phyloP scores from a whole-genome alignment of 2,888 invertebrate species.

The Ligdia adustata region DNA sequence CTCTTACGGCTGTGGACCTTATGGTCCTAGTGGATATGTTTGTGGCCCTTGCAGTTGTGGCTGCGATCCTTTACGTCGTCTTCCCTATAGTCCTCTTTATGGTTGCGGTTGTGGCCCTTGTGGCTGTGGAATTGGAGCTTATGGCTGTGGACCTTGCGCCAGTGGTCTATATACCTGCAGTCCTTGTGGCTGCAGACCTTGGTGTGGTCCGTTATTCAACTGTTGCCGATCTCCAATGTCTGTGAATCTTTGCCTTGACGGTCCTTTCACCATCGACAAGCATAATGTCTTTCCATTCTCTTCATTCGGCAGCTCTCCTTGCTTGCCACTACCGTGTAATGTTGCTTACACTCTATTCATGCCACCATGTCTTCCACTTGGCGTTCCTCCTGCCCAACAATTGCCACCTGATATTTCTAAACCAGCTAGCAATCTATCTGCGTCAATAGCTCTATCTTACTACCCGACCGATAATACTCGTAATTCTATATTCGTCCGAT shows the following conservation, averaged over 20 bases:
- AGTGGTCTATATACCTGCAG: slow-evolving; percentile 5
- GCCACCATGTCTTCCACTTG: too few species aligned
- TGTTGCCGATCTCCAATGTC: slow-evolving; percentile 33
- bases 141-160: slow-evolving; percentile 7
- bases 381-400: not conserved
- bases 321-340: too few species aligned
- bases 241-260: slow-evolving; percentile 4
- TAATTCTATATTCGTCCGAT: slow-evolving; percentile 23
- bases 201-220: slow-evolving; percentile 29
- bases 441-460: not conserved
- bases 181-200: slow-evolving; percentile 16
- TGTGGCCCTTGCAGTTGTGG: slow-evolving; percentile 11
- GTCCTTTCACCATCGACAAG: not conserved
- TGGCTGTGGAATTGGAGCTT: too few species aligned
- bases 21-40: not conserved
- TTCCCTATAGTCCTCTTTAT: too few species aligned
- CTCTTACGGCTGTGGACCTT: not conserved
- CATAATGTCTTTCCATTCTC: not conserved
- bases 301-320: not conserved
- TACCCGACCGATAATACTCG: slow-evolving; percentile 6
- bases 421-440: not conserved
- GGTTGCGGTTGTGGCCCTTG: slow-evolving; percentile 12
- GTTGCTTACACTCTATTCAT: too few species aligned
- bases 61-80: not conserved
- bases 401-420: not conserved